These are phyloP conservation scores for Pelodiscus sinensis DNA, from an alignment of 2,113 vertebrate genomes.

Conservation along the genomic window DNA sequence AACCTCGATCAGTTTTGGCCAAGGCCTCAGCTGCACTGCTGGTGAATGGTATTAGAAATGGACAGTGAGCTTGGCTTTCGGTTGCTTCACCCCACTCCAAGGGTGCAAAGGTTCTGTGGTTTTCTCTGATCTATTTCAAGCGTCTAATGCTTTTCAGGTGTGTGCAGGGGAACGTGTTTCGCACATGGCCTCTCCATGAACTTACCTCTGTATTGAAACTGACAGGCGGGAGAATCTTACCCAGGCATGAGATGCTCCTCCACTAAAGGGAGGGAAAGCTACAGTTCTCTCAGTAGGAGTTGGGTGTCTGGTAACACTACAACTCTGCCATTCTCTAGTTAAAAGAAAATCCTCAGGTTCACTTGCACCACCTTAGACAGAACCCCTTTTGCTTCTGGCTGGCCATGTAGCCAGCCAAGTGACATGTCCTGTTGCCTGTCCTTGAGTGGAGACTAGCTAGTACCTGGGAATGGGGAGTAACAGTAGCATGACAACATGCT, in stretches of 20 bases:
- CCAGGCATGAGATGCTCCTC: background rate
- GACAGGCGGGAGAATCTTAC: background rate
- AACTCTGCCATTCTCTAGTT: background rate
- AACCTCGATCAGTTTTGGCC: background rate
- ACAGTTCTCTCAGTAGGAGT: background rate
- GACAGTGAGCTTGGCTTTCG: background rate
- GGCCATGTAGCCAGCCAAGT: background rate
- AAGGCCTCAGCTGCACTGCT: background rate
- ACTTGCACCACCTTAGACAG: background rate
- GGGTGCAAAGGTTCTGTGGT: background rate
- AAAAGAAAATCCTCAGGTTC: background rate
- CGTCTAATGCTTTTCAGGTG: slow-evolving; percentile 1
- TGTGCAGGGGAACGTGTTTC: background rate
- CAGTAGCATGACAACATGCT: background rate
- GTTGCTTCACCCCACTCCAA: slow-evolving; percentile 8
- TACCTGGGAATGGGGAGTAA: background rate
- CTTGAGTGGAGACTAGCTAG: background rate
- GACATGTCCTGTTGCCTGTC: background rate
- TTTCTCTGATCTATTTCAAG: background rate
- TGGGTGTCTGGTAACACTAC: background rate
- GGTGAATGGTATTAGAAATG: background rate
- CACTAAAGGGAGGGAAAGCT: background rate
- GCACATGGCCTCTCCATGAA: background rate
- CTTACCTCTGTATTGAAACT: background rate
- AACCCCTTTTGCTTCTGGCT: background rate